A percentile compares a stretch with the other conserved stretches of the same genome.
These are phyloP conservation scores for Sapajus apella DNA, from an alignment of 2,113 vertebrate genomes.

Conservation along the genomic window DNA sequence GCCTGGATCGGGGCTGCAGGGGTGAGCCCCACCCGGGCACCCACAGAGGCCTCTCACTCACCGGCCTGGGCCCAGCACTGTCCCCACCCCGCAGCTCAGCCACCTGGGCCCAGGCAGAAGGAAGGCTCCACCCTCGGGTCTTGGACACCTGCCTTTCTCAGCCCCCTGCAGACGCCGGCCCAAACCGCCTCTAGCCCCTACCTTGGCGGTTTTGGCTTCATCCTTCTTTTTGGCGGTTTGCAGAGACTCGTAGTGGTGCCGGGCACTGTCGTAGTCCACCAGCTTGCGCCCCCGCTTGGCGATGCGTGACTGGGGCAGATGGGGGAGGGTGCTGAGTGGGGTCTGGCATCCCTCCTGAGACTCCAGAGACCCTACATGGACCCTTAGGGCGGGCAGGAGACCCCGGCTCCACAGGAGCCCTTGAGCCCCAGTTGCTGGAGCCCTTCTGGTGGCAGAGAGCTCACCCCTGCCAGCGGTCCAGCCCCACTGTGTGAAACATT, in stretches of 20 bases:
- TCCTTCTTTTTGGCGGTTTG: constrained; percentile 98
- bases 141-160: fast-evolving
- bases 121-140: background rate
- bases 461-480: background rate
- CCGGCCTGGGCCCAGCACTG: background rate
- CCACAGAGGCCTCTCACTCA: background rate
- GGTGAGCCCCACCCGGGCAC: background rate
- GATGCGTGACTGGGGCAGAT: constrained; percentile 90
- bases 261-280: constrained; percentile 97
- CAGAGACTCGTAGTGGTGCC: constrained; percentile 94
- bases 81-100: background rate
- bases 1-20: background rate
- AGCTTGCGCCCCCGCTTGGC: constrained; percentile 97
- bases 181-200: constrained; percentile 69
- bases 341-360: background rate
- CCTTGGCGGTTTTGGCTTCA: constrained; percentile 96
- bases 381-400: fast-evolving
- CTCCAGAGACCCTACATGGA: too few species aligned
- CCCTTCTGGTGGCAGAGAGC: background rate
- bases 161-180: background rate
- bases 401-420: background rate
- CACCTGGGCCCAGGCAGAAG: background rate
- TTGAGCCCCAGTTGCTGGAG: fast-evolving
- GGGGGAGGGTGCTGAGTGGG: background rate
- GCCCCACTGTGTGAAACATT: background rate